Evolutionary conservation across 2,113 vertebrate genomes (phyloP).

Genomic region (Globicephala melas): DNA sequence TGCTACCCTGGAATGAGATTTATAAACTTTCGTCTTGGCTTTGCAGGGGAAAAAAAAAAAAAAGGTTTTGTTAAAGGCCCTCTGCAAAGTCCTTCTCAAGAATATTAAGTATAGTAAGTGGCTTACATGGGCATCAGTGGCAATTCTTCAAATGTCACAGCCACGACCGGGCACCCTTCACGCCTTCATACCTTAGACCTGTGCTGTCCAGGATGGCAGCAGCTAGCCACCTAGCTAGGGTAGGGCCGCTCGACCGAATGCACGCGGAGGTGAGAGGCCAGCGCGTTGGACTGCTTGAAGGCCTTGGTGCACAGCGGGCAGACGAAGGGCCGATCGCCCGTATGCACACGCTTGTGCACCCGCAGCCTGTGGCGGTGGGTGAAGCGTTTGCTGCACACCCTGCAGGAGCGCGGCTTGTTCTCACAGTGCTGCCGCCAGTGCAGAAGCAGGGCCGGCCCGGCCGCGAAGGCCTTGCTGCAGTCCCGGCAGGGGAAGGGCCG

Average conservation of each 20-base stretch:
- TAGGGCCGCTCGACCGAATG: slow-evolving; percentile 67
- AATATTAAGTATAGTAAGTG: background rate
- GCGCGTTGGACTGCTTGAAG: slow-evolving; percentile 76
- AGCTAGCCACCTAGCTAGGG: background rate
- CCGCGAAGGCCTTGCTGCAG: slow-evolving; percentile 66
- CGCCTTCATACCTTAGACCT: background rate
- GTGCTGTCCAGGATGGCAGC: no score
- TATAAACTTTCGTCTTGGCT: background rate
- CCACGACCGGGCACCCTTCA: background rate
- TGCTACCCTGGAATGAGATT: background rate
- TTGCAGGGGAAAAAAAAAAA: background rate
- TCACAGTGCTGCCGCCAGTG: slow-evolving; percentile 69
- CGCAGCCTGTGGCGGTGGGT: slow-evolving; percentile 69
- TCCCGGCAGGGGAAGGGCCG: slow-evolving; percentile 38
- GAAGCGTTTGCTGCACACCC: slow-evolving; percentile 71
- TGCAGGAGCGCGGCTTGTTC: slow-evolving; percentile 58
- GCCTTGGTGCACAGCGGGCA: slow-evolving; percentile 70
- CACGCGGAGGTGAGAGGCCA: slow-evolving; percentile 67
- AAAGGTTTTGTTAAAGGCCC: background rate
- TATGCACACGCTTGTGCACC: slow-evolving; percentile 64
- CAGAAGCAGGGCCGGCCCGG: slow-evolving; percentile 55
- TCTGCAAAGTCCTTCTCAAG: background rate
- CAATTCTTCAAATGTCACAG: background rate
- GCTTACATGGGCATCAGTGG: background rate
- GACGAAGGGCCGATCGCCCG: slow-evolving; percentile 53